These are phyloP conservation scores for Hirundichthys speculiger DNA, from an alignment of 2,113 vertebrate species.

Conservation along the genomic window DNA sequence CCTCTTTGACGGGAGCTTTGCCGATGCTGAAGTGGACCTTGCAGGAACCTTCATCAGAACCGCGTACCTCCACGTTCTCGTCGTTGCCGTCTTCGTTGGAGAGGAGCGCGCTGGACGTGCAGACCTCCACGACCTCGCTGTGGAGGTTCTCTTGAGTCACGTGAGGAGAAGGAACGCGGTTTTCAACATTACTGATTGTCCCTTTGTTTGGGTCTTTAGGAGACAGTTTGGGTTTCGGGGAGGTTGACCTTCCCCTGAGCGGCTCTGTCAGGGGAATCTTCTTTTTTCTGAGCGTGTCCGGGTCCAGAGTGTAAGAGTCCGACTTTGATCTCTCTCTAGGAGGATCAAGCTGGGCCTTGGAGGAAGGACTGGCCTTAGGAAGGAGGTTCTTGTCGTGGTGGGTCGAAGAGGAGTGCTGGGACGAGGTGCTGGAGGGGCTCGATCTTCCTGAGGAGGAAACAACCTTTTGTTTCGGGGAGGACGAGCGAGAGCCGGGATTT, in stretches of 20 bases:
- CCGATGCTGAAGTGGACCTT: constrained; percentile 99
- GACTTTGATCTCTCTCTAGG: constrained; percentile 97
- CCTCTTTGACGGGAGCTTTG: constrained; percentile 95
- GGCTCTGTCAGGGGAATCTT: constrained; percentile 94
- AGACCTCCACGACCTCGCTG: constrained; percentile 97
- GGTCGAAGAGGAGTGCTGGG: constrained; percentile 88
- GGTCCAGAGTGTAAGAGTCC: constrained; percentile 96
- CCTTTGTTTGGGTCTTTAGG: constrained; percentile 88
- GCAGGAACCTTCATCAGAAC: constrained; percentile 86
- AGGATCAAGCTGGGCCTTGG: constrained; percentile 92
- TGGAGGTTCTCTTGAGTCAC: constrained; percentile 98
- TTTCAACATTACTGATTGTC: constrained; percentile 83
- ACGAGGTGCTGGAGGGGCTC: constrained; percentile 85
- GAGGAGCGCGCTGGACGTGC: constrained; percentile 92
- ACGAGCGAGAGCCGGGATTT: constrained; percentile 89
- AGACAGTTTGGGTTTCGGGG: constrained; percentile 92
- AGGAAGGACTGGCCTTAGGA: constrained; percentile 87
- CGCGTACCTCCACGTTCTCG: constrained; percentile 85
- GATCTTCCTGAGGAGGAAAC: constrained; percentile 84
- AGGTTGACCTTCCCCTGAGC: constrained; percentile 92
- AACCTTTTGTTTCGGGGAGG: constrained; percentile 93
- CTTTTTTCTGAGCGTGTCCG: constrained; percentile 95
- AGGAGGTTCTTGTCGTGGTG: constrained; percentile 90
- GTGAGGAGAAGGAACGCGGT: constrained; percentile 92
- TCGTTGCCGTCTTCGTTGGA: constrained; percentile 89